Evolutionary conservation across 2,113 vertebrate species (phyloP).

Genomic region (Catagonus wagneri): DNA sequence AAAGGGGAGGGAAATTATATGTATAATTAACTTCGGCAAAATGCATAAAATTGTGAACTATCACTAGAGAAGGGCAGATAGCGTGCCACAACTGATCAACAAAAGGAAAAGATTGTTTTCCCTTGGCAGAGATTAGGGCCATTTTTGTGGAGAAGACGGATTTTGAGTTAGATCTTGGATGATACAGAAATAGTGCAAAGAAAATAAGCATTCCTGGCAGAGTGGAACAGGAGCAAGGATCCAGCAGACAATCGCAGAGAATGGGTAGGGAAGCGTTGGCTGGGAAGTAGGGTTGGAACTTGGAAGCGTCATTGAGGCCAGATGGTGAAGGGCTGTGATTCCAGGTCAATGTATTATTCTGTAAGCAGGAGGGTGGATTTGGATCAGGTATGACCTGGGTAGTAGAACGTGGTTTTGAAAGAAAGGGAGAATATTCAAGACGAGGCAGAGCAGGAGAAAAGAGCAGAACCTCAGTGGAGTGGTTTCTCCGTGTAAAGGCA

Average conservation of each 20-base stretch:
- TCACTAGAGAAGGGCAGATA: not conserved
- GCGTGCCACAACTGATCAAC: not conserved
- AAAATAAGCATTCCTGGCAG: not conserved
- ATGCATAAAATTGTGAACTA: not conserved
- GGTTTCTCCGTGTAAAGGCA: not conserved
- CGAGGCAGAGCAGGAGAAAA: not conserved
- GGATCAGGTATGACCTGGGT: not conserved
- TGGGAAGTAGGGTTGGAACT: not conserved
- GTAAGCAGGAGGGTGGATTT: not conserved
- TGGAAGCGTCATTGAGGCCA: not conserved
- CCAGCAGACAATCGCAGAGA: slow-evolving; percentile 7
- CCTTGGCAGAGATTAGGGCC: not conserved
- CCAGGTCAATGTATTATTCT: not conserved
- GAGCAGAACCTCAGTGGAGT: not conserved
- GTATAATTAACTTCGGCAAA: not conserved
- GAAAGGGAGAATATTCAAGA: slow-evolving; percentile 8
- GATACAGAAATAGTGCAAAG: not conserved
- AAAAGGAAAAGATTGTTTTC: not conserved
- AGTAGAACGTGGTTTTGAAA: not conserved
- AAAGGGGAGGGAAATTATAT: not conserved
- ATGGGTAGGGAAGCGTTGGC: not conserved
- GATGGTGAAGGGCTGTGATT: not conserved
- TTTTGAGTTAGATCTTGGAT: not conserved
- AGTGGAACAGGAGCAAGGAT: not conserved
- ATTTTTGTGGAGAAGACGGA: slow-evolving; percentile 23